Evolutionary conservation across 2,113 vertebrate genomes (phyloP).

Genomic region (Thomomys bottae): DNA sequence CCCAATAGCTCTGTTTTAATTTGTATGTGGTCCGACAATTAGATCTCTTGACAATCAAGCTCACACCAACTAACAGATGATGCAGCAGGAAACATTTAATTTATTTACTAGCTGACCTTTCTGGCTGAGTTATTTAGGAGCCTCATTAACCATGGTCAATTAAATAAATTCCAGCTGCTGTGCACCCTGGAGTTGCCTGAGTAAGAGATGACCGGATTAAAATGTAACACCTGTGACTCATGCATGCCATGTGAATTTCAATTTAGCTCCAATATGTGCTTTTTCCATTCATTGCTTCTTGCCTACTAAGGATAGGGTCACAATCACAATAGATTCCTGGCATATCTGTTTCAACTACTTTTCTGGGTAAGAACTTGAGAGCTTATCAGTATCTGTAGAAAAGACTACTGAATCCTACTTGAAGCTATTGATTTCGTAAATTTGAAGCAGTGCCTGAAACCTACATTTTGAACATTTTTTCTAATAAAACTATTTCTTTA

Average conservation of each 20-base stretch:
- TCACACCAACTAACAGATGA: slow-evolving; percentile 48
- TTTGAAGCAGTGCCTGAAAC: neutral
- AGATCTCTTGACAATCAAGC: slow-evolving; percentile 52
- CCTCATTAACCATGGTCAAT: slow-evolving; percentile 76
- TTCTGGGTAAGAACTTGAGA: neutral
- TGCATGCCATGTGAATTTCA: slow-evolving; percentile 28
- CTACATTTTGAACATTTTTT: neutral
- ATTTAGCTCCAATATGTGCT: neutral
- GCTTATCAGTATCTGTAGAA: neutral
- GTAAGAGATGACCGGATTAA: slow-evolving; percentile 58
- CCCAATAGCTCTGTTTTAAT: neutral
- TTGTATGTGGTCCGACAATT: neutral
- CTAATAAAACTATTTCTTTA: neutral
- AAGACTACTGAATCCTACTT: neutral
- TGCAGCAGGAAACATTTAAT: slow-evolving; percentile 65
- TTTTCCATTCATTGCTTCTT: neutral
- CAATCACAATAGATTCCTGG: neutral
- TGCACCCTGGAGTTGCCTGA: slow-evolving; percentile 37
- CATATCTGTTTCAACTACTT: neutral
- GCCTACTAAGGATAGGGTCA: neutral
- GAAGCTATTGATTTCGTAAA: neutral
- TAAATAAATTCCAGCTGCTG: slow-evolving; percentile 75
- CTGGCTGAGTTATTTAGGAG: slow-evolving; percentile 56
- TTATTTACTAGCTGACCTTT: slow-evolving; percentile 72
- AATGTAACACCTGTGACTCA: slow-evolving; percentile 59